phyloP scores from a whole-genome alignment of 2,113 vertebrate species.

The Pachycephala philippinensis region DNA sequence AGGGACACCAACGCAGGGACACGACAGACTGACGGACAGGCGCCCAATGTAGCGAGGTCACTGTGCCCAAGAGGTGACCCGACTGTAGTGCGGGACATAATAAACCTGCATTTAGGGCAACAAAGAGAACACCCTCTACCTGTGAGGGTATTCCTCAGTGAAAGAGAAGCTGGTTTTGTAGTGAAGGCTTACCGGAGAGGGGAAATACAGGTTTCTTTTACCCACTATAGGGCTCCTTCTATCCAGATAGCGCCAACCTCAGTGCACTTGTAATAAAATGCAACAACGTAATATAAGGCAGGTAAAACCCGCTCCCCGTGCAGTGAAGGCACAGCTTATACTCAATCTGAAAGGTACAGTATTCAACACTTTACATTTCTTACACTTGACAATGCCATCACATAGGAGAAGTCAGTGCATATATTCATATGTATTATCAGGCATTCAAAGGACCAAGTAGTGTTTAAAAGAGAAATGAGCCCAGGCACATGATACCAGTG shows the following conservation, averaged over 20 bases:
- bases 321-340: background rate
- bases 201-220: background rate
- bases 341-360: background rate
- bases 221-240: background rate
- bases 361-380: background rate
- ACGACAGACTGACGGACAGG: background rate
- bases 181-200: no score
- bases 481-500: background rate
- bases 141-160: background rate
- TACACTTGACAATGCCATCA: background rate
- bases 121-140: background rate
- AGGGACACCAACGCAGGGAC: background rate
- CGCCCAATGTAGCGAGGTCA: background rate
- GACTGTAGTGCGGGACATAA: fast-evolving
- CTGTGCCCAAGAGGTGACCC: background rate
- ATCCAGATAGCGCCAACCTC: background rate
- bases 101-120: background rate
- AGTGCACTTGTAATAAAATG: fast-evolving
- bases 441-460: background rate
- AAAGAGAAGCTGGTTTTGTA: background rate
- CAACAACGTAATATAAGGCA: background rate
- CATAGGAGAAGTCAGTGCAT: background rate
- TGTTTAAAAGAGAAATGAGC: background rate
- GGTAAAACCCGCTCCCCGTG: no score
- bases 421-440: background rate